Evolutionary conservation across 2,113 vertebrate species (phyloP).

Genomic region (Taxidea taxus): DNA sequence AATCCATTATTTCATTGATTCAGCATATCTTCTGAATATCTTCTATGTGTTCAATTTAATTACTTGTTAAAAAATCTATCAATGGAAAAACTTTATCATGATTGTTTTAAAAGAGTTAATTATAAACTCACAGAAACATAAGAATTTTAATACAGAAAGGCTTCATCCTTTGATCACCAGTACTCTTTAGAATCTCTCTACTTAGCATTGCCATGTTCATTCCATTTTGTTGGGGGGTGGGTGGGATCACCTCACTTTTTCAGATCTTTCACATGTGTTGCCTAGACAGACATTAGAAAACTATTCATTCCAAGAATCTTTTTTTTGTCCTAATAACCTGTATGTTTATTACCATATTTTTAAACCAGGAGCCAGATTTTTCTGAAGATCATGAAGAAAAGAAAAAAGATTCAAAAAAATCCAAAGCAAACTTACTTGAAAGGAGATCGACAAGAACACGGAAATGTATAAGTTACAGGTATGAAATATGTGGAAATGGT

Average conservation of each 20-base stretch:
- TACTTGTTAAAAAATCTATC: not conserved
- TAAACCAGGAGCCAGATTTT: conserved; percentile 86
- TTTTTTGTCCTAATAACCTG: not conserved
- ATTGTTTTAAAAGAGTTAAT: conserved; percentile 4
- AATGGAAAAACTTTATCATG: not conserved
- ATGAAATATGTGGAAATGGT: conserved; percentile 47
- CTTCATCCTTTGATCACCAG: not conserved
- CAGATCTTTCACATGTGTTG: not conserved
- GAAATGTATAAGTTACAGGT: conserved; percentile 99
- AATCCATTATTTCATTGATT: conserved; percentile 26
- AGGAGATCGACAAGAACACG: conserved; percentile 94
- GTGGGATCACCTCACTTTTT: not conserved
- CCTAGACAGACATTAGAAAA: not conserved
- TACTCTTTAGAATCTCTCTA: not conserved
- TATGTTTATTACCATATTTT: conserved; percentile 27
- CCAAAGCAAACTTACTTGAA: conserved; percentile 91
- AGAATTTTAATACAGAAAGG: conserved; percentile 23
- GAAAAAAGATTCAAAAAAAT: conserved; percentile 94
- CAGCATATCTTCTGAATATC: not conserved
- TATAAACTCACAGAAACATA: conserved; percentile 6
- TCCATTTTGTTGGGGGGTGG: not conserved
- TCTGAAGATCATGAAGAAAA: conserved; percentile 88
- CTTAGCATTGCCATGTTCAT: not conserved
- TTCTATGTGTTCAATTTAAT: conserved; percentile 6
- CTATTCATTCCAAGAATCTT: not conserved